These are phyloP conservation scores for Cephonodes hylas DNA, from an alignment of 2,888 invertebrate genomes.

Conservation along the genomic window DNA sequence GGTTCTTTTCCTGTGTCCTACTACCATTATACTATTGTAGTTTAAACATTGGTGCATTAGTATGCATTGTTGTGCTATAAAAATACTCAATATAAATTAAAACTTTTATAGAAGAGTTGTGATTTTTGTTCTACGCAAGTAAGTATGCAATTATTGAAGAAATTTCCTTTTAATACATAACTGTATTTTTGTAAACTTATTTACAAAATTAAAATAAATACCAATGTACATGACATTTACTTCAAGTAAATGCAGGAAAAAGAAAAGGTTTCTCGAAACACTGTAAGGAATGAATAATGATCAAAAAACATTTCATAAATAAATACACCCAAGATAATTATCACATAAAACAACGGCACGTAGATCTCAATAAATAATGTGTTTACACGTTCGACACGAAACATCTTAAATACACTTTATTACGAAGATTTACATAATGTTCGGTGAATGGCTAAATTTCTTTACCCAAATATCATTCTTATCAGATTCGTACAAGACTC, in stretches of 20 bases:
- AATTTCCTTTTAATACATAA: slow-evolving; percentile 23
- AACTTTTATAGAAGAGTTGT: neutral
- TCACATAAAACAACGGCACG: slow-evolving; percentile 32
- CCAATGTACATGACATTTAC: slow-evolving; percentile 55
- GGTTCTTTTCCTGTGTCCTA: neutral
- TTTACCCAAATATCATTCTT: slow-evolving; percentile 42
- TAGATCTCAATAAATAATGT: slow-evolving; percentile 32
- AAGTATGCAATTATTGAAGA: neutral
- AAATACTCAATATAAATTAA: neutral
- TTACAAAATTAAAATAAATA: slow-evolving; percentile 72
- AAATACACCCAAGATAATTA: slow-evolving; percentile 38
- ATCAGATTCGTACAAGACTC: slow-evolving; percentile 73
- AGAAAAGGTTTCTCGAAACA: slow-evolving; percentile 33
- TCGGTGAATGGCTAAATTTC: slow-evolving; percentile 19
- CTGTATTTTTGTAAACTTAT: slow-evolving; percentile 56
- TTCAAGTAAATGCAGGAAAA: slow-evolving; percentile 49
- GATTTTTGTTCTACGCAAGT: neutral
- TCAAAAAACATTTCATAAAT: slow-evolving; percentile 33
- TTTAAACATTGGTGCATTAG: neutral
- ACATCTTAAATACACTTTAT: slow-evolving; percentile 20
- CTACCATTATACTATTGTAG: neutral
- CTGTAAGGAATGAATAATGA: slow-evolving; percentile 55
- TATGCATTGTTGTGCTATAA: neutral
- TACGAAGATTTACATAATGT: slow-evolving; percentile 20
- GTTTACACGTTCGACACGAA: slow-evolving; percentile 18